Evolutionary conservation across 2,888 invertebrate species (phyloP).

Genomic region (Pristionchus entomophagus): DNA sequence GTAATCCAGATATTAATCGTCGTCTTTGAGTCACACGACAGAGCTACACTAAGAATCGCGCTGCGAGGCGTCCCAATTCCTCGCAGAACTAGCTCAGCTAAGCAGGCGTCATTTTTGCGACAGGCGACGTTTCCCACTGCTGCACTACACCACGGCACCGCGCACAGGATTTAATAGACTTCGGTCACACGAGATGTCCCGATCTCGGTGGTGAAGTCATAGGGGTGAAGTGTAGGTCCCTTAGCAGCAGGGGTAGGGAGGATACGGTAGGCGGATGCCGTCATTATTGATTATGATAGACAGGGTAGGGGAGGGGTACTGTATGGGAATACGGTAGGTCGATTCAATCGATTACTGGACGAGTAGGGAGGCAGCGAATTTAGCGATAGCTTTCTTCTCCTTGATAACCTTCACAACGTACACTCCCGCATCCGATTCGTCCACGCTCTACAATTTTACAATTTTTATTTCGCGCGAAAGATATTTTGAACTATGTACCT

Average conservation of each 20-base stretch:
- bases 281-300: constrained; percentile 26
- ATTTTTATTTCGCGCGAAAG: constrained; percentile 35
- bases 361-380: constrained; percentile 65
- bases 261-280: constrained; percentile 25
- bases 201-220: background rate
- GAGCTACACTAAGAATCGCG: constrained; percentile 12
- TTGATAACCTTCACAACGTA: constrained; percentile 72
- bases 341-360: constrained; percentile 32
- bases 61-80: constrained; percentile 36
- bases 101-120: background rate
- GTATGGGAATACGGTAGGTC: constrained; percentile 23
- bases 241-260: background rate
- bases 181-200: constrained; percentile 25
- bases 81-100: constrained; percentile 32
- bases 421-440: constrained; percentile 65
- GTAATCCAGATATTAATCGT: constrained; percentile 5
- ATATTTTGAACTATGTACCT: constrained; percentile 55
- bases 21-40: background rate
- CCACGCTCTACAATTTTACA: constrained; percentile 59
- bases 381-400: constrained; percentile 72
- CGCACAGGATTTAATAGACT: background rate
- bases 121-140: constrained; percentile 17
- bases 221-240: background rate
- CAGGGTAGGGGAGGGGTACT: constrained; percentile 5
- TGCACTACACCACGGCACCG: constrained; percentile 32